These are phyloP conservation scores for Thrips palmi DNA, from an alignment of 1,140 invertebrate species.

Conservation along the genomic window DNA sequence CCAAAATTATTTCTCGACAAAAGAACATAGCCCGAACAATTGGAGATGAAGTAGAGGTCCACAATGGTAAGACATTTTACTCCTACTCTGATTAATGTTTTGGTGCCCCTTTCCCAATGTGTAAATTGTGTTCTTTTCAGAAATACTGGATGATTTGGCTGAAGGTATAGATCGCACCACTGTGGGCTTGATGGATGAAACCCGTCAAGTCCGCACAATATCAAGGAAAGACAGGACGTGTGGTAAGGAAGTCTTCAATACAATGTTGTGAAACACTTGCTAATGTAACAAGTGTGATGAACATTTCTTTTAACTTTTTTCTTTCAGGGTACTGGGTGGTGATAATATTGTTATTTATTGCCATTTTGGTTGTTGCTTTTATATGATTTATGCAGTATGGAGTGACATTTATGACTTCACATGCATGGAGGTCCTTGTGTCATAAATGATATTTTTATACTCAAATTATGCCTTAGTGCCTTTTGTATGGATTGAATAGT, in stretches of 20 bases:
- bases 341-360: slow-evolving; percentile 41
- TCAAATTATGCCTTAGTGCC: too few relatives aligned
- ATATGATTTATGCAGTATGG: too few relatives aligned
- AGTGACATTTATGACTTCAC: too few relatives aligned
- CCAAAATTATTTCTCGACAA: slow-evolving; percentile 55
- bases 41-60: slow-evolving; percentile 53
- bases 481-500: too few relatives aligned
- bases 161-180: slow-evolving; percentile 53
- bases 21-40: slow-evolving; percentile 57
- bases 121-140: slow-evolving; percentile 28
- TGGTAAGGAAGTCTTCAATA: slow-evolving; percentile 27
- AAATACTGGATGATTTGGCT: slow-evolving; percentile 60
- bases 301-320: slow-evolving; percentile 9
- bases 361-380: too few relatives aligned
- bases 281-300: slow-evolving; percentile 4
- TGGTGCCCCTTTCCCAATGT: slow-evolving; percentile 1
- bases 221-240: slow-evolving; percentile 49
- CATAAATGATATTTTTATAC: too few relatives aligned
- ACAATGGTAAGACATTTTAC: slow-evolving; percentile 41
- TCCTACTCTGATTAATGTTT: background rate
- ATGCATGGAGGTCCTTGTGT: too few relatives aligned
- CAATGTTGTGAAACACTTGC: slow-evolving; percentile 10
- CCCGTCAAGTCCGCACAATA: slow-evolving; percentile 40
- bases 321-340: slow-evolving; percentile 37
- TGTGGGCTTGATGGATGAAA: slow-evolving; percentile 42